Percentiles rank a stretch among this genome's conserved stretches.
Evolutionary conservation across 2,797 vertebrate genomes (phyloP).

Genomic region (Myotis planiceps): DNA sequence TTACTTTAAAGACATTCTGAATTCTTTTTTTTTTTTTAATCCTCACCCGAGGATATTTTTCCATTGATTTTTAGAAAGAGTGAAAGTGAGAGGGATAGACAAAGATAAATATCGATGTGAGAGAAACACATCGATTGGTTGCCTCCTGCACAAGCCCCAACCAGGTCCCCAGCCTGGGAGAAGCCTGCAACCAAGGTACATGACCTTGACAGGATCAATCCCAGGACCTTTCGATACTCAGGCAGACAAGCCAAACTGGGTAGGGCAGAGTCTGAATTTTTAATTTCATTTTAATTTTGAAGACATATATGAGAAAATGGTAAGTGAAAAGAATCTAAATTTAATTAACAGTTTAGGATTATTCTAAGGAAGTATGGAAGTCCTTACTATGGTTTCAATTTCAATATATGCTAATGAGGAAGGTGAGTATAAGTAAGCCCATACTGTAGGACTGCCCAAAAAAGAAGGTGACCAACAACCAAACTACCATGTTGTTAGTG

Average conservation of each 20-base stretch:
- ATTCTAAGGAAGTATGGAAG: background rate
- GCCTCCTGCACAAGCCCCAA: no score
- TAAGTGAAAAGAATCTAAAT: background rate
- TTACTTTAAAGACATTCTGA: background rate
- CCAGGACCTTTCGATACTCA: no score
- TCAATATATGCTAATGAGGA: background rate
- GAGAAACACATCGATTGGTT: no score
- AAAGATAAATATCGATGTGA: no score
- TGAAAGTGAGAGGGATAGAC: no score
- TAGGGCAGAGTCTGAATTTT: background rate
- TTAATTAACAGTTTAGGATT: background rate
- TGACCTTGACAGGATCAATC: no score
- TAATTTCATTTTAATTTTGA: background rate
- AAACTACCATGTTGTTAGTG: background rate
- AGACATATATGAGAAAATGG: background rate
- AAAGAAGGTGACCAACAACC: background rate
- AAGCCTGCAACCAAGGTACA: no score
- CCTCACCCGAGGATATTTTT: no score
- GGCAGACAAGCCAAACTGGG: no score
- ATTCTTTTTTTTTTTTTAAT: no score
- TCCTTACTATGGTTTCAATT: background rate
- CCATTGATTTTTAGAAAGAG: no score
- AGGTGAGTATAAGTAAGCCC: background rate
- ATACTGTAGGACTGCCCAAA: background rate
- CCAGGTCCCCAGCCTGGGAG: no score